phyloP scores from a whole-genome alignment of 2,888 invertebrate genomes.

The Encarsia formosa region DNA sequence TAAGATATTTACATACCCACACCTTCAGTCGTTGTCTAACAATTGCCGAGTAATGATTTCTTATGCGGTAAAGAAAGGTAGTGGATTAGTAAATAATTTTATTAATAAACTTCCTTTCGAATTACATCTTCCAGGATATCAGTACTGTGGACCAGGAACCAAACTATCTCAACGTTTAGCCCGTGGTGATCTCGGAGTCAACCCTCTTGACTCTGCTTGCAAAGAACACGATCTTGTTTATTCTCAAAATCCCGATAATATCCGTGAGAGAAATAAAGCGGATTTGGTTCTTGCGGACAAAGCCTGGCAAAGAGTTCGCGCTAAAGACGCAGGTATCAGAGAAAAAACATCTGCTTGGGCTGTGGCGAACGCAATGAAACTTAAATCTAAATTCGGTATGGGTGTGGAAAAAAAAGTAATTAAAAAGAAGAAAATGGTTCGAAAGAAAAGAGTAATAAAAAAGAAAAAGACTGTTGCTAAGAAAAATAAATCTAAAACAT shows the following conservation, averaged over 20 bases:
- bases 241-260: slow-evolving; percentile 24
- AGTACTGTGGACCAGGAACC: slow-evolving; percentile 38
- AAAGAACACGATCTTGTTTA: no score
- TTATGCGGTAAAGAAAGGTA: background rate
- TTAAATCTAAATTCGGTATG: slow-evolving; percentile 37
- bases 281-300: slow-evolving; percentile 40
- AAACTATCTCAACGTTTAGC: slow-evolving; percentile 33
- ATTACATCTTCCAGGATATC: slow-evolving; percentile 32
- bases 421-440: slow-evolving; percentile 26
- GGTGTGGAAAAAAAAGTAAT: slow-evolving; percentile 29
- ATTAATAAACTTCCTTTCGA: slow-evolving; percentile 29
- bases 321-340: slow-evolving; percentile 34
- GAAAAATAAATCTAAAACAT: background rate
- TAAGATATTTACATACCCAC: background rate
- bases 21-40: background rate
- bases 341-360: slow-evolving; percentile 40
- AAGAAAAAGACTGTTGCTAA: slow-evolving; percentile 19
- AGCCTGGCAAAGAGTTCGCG: slow-evolving; percentile 37
- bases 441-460: slow-evolving; percentile 12
- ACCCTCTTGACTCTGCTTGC: slow-evolving; percentile 34
- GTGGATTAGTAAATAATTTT: slow-evolving; percentile 2
- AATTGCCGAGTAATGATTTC: background rate
- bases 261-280: slow-evolving; percentile 37
- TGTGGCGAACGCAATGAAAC: slow-evolving; percentile 39
- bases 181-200: slow-evolving; percentile 33